Percentiles rank a stretch among this genome's conserved stretches.
Evolutionary conservation across 1,140 invertebrate species (phyloP).

Genomic region (Drosophila ogumai): DNA sequence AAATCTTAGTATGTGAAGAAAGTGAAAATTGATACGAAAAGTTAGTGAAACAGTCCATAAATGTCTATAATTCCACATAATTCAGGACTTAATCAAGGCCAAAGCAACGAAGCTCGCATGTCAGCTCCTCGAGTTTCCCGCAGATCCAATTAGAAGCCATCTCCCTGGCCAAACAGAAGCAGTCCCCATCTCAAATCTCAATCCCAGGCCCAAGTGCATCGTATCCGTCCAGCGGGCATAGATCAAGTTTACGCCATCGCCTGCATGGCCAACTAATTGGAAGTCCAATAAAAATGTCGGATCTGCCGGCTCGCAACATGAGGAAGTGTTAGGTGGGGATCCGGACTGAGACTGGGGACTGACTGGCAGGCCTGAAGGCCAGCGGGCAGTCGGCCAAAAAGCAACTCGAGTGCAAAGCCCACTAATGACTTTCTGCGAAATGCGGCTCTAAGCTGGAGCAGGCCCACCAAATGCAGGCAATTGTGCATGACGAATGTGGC

Average conservation of each 20-base stretch:
- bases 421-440: conserved; percentile 81
- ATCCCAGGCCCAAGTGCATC: conserved; percentile 20
- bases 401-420: conserved; percentile 74
- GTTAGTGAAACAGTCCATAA: background rate
- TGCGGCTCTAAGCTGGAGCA: conserved; percentile 53
- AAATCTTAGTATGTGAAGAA: too few species aligned
- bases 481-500: conserved; percentile 83
- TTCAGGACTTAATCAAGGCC: conserved; percentile 3
- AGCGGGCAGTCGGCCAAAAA: conserved; percentile 62
- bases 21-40: too few species aligned
- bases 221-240: conserved; percentile 45
- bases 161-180: conserved; percentile 50
- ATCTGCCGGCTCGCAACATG: conserved; percentile 48
- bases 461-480: conserved; percentile 67
- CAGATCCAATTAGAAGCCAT: conserved; percentile 50
- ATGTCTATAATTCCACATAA: background rate
- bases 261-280: conserved; percentile 74
- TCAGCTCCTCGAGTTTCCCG: conserved; percentile 33
- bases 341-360: background rate
- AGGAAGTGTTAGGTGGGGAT: conserved; percentile 13
- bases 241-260: conserved; percentile 76
- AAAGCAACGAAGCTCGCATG: conserved; percentile 21
- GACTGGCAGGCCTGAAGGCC: conserved; percentile 18
- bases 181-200: conserved; percentile 10
- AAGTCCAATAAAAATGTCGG: conserved; percentile 84